phyloP scores from a whole-genome alignment of 2,113 vertebrate genomes.

The Lipotes vexillifer region DNA sequence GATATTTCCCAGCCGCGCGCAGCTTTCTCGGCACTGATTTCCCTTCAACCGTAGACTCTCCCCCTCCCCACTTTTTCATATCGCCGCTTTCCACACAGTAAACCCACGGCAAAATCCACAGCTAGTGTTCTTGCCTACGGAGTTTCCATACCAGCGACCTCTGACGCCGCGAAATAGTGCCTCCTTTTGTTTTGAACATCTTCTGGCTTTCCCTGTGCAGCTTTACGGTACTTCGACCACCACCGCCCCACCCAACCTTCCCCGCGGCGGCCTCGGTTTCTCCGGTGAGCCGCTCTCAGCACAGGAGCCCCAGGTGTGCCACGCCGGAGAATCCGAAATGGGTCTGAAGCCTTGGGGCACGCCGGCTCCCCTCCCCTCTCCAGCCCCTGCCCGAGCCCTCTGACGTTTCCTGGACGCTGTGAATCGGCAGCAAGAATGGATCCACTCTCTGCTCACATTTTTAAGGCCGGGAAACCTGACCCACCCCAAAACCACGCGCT shows the following conservation, averaged over 20 bases:
- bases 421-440: conserved; percentile 77
- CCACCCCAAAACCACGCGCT: conserved; percentile 66
- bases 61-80: conserved; percentile 24
- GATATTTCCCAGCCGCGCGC: conserved; percentile 7
- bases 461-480: conserved; percentile 69
- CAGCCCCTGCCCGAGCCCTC: not conserved
- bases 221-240: not conserved
- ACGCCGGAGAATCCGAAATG: not conserved
- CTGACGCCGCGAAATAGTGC: not conserved
- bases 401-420: conserved; percentile 69
- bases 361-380: accelerated
- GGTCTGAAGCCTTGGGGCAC: not conserved
- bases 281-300: not conserved
- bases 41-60: not conserved
- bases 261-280: conserved; percentile 42
- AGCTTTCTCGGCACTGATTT: conserved; percentile 34
- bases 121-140: not conserved
- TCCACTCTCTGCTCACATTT: conserved; percentile 73
- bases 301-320: not conserved
- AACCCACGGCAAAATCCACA: conserved; percentile 34
- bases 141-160: conserved; percentile 15
- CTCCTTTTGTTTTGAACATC: conserved; percentile 44
- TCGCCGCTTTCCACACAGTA: conserved; percentile 30
- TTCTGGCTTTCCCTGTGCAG: not conserved
- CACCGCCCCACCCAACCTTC: not conserved